phyloP scores from a whole-genome alignment of 2,113 vertebrate species.

The Cynocephalus volans region DNA sequence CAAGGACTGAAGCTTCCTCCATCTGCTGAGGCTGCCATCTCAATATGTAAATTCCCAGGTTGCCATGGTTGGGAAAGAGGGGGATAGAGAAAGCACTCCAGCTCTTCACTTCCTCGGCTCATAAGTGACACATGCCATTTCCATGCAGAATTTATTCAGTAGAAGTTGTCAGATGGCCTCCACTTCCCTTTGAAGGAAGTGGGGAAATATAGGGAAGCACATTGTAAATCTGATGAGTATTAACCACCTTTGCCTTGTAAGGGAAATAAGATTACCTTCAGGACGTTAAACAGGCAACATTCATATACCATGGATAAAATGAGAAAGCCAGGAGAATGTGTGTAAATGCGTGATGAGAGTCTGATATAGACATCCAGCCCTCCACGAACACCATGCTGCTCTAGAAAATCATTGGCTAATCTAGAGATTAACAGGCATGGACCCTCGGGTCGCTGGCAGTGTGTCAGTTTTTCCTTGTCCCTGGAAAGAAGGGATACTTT shows the following conservation, averaged over 20 bases:
- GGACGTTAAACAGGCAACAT: background rate
- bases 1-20: too few species aligned
- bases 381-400: background rate
- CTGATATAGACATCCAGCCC: background rate
- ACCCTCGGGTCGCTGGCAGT: background rate
- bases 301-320: background rate
- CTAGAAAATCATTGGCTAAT: background rate
- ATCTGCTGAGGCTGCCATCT: too few species aligned
- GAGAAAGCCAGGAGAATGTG: background rate
- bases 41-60: background rate
- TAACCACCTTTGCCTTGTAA: background rate
- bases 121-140: background rate
- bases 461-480: background rate
- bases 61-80: conserved; percentile 31
- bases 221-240: background rate
- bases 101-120: background rate
- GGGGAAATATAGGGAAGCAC: background rate
- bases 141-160: background rate
- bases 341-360: background rate
- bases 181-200: background rate
- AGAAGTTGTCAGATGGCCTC: background rate
- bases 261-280: conserved; percentile 5
- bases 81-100: background rate
- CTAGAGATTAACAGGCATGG: background rate
- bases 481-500: background rate